Evolutionary conservation across 2,797 vertebrate genomes (phyloP), one percentile per base, ranked within the genome.

Genomic region (Hoplostethus mediterraneus): DNA sequence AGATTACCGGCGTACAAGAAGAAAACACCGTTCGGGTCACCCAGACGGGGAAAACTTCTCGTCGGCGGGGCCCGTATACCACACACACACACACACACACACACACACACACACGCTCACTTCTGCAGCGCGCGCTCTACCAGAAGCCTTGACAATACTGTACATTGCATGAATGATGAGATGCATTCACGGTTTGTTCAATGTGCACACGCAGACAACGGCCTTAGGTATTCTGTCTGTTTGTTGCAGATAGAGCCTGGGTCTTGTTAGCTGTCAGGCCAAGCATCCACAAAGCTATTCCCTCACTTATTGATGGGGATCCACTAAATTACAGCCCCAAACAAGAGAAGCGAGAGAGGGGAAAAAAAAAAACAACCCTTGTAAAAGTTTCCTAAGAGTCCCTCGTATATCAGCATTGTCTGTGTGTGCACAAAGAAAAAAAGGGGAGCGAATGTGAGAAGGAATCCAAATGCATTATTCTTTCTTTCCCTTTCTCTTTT

Each of bases 221-320:
- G 71, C 25, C 77, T 89, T 91, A 88, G 86, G 83, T 91, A 87
- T 91, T 89, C 85, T 90, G 82, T 92, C 85, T 92, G 89, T 92
- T 89, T 88, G 87, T 84, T 87, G 85, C 89, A 90, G 90, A 90
- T 90, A 87, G 87, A 73, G 85, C 70, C 78, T 51, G 77, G 84
- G 82, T 86, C 90, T 90, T 91, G 92, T 92, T 93, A 92, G 86
- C 89, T 91, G 92, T 93, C 92, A 92, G 86, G 73, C 84, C 78
- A 54, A 82, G 80, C 72, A 84, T 91, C 82, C 88, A 89, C 89
- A 90, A 91, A 92, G 91, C 86, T 90, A 74, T 91, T 88, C 84
- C 76, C 77, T 92, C 87, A 92, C 82, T 91, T 93, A 92, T 92
- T 93, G 91, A 94, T 92, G 87, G 81, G 85, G 84, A 91, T 91